These are phyloP conservation scores for Micropoecilia bifurca DNA, from an alignment of 2,797 vertebrate species.

Conservation along the genomic window DNA sequence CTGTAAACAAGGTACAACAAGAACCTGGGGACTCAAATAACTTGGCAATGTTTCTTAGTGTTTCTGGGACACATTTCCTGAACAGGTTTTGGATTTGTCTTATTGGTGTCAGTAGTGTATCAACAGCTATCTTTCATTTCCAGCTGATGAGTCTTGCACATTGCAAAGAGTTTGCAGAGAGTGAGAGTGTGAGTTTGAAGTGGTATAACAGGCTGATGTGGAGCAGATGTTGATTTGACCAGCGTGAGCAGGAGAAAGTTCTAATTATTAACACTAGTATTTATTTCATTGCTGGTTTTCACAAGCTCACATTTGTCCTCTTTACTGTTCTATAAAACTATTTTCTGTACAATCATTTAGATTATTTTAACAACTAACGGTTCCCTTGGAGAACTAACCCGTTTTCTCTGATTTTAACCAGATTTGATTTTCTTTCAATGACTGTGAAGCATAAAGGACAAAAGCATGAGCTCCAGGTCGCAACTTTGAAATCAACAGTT, in stretches of 20 bases:
- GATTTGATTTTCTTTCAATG: not conserved
- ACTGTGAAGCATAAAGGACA: not conserved
- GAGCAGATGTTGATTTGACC: not conserved
- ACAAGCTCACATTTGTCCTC: not conserved
- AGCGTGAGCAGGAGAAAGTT: not conserved
- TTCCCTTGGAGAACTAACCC: not conserved
- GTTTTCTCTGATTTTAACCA: not conserved
- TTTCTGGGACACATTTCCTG: not conserved
- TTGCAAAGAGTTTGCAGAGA: not conserved
- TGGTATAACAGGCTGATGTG: not conserved
- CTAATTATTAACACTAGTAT: not conserved
- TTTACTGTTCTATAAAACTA: not conserved
- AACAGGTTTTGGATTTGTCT: not conserved
- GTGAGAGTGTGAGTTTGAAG: not conserved
- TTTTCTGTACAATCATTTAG: not conserved
- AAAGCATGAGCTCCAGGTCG: not conserved
- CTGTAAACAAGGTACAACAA: not conserved
- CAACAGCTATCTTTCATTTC: not conserved
- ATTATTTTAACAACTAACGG: not conserved
- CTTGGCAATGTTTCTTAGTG: not conserved
- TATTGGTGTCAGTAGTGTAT: not conserved
- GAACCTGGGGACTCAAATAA: not conserved
- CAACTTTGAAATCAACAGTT: not conserved
- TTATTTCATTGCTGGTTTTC: not conserved
- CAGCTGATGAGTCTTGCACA: not conserved